Evolutionary conservation across 2,113 vertebrate genomes (phyloP).

Genomic region (Caretta caretta): DNA sequence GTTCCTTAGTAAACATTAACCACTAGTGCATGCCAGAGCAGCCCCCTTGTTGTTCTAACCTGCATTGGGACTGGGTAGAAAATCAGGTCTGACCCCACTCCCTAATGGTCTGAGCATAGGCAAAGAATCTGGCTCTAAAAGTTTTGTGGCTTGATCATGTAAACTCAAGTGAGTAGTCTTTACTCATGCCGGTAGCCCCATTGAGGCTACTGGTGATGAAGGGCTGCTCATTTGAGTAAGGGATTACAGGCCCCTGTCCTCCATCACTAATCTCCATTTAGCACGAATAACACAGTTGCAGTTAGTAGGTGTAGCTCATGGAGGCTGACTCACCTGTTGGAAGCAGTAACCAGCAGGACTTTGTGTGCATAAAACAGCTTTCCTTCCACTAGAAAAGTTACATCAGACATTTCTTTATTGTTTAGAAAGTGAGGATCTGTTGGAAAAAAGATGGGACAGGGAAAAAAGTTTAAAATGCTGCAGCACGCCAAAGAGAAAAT

Average conservation of each 20-base stretch:
- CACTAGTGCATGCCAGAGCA: neutral
- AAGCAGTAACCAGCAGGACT: constrained; percentile 95
- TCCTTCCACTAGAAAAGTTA: constrained; percentile 94
- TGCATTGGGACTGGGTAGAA: neutral
- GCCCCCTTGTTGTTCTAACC: neutral
- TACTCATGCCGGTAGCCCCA: neutral
- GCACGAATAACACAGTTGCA: neutral
- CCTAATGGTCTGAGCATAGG: neutral
- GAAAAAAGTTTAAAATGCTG: accelerated
- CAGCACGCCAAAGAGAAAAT: neutral
- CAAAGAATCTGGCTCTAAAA: neutral
- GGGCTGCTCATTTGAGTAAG: accelerated
- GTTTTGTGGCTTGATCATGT: neutral
- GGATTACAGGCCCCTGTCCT: neutral
- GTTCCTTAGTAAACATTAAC: neutral
- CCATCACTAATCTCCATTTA: accelerated
- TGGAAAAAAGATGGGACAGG: neutral
- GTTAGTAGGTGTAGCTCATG: neutral
- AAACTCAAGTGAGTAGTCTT: accelerated
- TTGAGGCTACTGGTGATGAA: accelerated
- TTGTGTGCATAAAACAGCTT: constrained; percentile 97
- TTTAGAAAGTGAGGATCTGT: constrained; percentile 97
- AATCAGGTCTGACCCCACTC: neutral
- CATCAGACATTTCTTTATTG: constrained; percentile 97
- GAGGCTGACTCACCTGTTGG: constrained; percentile 85